A percentile compares a stretch with the other conserved stretches of the same genome.
Evolutionary conservation across 2,888 invertebrate genomes (phyloP).

Genomic region (Drosophila mercatorum): DNA sequence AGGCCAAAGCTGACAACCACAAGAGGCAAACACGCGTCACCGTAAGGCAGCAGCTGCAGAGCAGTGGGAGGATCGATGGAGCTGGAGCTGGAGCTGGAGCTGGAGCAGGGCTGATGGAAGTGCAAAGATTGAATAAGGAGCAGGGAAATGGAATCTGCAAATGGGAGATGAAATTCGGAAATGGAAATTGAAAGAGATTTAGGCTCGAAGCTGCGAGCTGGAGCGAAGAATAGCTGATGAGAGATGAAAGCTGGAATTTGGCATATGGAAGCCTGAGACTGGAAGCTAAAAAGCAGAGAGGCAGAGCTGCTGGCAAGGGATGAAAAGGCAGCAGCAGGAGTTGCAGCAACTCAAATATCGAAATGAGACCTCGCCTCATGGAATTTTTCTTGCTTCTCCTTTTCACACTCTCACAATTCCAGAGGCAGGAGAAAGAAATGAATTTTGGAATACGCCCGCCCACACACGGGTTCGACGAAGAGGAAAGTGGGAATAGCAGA

Average conservation of each 20-base stretch:
- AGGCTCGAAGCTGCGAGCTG: not conserved
- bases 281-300: not conserved
- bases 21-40: slow-evolving; percentile 48
- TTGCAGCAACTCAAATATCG: not conserved
- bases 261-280: not conserved
- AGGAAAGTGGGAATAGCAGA: not conserved
- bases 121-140: not conserved
- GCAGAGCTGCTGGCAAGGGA: too few species aligned
- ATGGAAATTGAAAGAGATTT: not conserved
- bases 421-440: slow-evolving; percentile 37
- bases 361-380: slow-evolving; percentile 13
- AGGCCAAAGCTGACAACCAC: slow-evolving; percentile 55
- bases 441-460: slow-evolving; percentile 10
- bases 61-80: not conserved
- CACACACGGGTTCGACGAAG: not conserved
- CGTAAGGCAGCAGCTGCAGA: slow-evolving; percentile 24
- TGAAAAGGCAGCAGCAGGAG: too few species aligned
- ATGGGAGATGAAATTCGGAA: not conserved
- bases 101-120: not conserved
- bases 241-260: not conserved
- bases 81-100: not conserved
- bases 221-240: too few species aligned
- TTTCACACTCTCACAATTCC: not conserved
- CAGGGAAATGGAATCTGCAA: not conserved
- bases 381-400: slow-evolving; percentile 57